phyloP scores from a whole-genome alignment of 2,797 vertebrate species.

The Podargus strigoides region DNA sequence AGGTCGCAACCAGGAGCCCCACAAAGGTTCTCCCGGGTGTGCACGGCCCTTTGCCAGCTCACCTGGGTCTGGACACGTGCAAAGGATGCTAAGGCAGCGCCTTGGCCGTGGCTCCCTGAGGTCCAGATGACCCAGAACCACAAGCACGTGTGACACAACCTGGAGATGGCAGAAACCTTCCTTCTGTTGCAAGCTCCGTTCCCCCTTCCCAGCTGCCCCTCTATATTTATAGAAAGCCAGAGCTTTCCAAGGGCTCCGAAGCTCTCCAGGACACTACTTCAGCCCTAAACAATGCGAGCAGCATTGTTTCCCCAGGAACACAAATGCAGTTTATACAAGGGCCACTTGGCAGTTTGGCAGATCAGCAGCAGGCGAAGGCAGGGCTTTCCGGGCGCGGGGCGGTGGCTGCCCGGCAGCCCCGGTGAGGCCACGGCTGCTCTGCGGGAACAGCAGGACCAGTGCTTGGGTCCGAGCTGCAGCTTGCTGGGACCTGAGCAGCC shows the following conservation, averaged over 20 bases:
- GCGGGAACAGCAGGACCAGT: background rate
- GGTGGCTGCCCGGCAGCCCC: background rate
- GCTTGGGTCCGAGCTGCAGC: fast-evolving
- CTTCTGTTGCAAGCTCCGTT: fast-evolving
- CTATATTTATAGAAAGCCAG: background rate
- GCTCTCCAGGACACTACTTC: background rate
- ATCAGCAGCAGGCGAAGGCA: background rate
- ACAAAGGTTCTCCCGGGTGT: background rate
- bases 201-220: background rate
- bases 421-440: fast-evolving
- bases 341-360: background rate
- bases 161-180: background rate
- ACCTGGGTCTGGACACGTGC: fast-evolving
- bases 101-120: fast-evolving
- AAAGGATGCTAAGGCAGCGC: background rate
- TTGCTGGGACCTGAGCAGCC: background rate
- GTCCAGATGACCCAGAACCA: fast-evolving
- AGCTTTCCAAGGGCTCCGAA: background rate
- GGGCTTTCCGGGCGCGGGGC: background rate
- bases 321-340: background rate
- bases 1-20: background rate
- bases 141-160: background rate
- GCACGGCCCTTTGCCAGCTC: background rate
- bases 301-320: background rate
- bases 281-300: background rate